phyloP scores from a whole-genome alignment of 2,888 invertebrate genomes.

The Stenolophus ochropezus region DNA sequence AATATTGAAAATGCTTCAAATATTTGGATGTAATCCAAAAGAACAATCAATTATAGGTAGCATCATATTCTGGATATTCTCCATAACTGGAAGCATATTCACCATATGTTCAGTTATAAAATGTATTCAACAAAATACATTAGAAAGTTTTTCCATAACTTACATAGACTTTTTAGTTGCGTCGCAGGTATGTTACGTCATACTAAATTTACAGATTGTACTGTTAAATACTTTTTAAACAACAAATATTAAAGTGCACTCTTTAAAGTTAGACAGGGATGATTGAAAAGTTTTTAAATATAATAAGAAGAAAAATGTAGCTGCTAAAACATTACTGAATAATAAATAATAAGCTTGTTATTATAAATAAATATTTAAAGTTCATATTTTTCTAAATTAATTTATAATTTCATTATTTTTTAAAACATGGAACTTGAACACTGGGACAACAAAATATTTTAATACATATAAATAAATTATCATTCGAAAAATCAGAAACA shows the following conservation, averaged over 20 bases:
- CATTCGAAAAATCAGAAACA: no score
- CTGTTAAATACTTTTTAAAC: background rate
- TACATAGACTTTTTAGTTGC: conserved; percentile 42
- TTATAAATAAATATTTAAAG: background rate
- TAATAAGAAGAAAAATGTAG: no score
- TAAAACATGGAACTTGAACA: background rate
- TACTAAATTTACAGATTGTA: background rate
- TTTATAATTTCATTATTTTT: background rate
- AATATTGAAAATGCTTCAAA: background rate
- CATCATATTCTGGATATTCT: conserved; percentile 32
- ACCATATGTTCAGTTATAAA: conserved; percentile 16
- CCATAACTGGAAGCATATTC: background rate
- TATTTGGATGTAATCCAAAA: conserved; percentile 41
- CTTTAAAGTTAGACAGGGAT: no score
- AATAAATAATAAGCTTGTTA: no score
- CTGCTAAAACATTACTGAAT: no score
- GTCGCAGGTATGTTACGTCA: conserved; percentile 18
- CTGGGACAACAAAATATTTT: background rate
- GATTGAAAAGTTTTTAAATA: no score
- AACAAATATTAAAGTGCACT: no score
- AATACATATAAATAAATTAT: no score
- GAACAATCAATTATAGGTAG: background rate
- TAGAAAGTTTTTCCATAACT: conserved; percentile 25
- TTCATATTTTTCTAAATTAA: background rate
- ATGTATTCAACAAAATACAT: conserved; percentile 32